A percentile compares a stretch with the other conserved stretches of the same genome.
Evolutionary conservation across 2,113 vertebrate species (phyloP).

Genomic region (Lota lota): DNA sequence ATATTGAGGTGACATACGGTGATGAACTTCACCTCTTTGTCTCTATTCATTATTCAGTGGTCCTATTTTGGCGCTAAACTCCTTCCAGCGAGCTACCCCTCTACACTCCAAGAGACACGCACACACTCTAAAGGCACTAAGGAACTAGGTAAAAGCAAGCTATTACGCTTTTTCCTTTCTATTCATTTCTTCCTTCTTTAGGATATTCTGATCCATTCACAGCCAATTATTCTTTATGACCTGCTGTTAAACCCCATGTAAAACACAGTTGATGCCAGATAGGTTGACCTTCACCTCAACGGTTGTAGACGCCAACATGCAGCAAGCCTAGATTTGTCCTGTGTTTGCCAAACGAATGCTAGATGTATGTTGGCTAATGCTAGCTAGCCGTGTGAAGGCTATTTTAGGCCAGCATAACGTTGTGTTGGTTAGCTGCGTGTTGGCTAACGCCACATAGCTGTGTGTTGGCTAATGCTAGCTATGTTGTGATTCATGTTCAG

Average conservation of each 20-base stretch:
- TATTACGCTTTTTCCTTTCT: neutral
- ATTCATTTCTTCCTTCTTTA: too few relatives aligned
- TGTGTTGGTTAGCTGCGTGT: neutral
- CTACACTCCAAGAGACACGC: neutral
- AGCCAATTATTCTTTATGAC: too few relatives aligned
- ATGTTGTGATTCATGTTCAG: neutral
- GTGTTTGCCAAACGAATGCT: neutral
- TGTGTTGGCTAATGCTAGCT: neutral
- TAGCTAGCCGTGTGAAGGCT: neutral
- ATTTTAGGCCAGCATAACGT: too few relatives aligned
- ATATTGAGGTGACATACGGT: neutral
- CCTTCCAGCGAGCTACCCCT: neutral
- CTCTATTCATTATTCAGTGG: neutral
- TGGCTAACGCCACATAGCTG: neutral
- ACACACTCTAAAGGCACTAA: neutral
- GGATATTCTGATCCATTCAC: too few relatives aligned
- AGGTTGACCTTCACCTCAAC: too few relatives aligned
- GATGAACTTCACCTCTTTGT: neutral
- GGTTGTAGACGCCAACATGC: too few relatives aligned
- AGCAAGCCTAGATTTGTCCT: too few relatives aligned
- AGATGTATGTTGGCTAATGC: neutral
- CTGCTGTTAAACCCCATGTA: too few relatives aligned
- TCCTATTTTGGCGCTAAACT: neutral
- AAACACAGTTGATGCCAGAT: too few relatives aligned
- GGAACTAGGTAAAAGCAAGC: neutral